Evolutionary conservation across 1,140 invertebrate species (phyloP), one percentile per base, ranked within the genome.

Genomic region (Drosophila paulistorum): DNA sequence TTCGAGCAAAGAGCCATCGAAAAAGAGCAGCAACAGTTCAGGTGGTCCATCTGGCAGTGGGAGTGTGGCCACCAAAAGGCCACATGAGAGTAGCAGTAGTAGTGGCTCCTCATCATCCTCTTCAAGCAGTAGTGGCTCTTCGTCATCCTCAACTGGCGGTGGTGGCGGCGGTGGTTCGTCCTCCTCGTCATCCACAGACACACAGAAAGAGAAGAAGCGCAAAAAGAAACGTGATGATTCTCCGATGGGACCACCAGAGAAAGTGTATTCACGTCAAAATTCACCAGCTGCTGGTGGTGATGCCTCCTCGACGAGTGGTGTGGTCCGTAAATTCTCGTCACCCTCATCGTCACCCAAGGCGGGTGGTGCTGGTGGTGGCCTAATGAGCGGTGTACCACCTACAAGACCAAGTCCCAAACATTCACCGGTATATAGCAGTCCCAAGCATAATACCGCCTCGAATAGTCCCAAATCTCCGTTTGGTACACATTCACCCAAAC

Each of bases 181-280:
- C 6, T 39, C 57, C 14, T 59, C 55, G 26, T 51, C 64, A 10
- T 76, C 77, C 0, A 66, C 35, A 1, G 68, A 95, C 95, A 93
- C 93, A n/a, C 95, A 94, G 82, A 91, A 95, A 71, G 96, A 97
- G 59, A 97, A 96, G 89, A 96, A 97, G 82, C 94, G 96, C 30
- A 96, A 96, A 75, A 93, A 95, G 63, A 96, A 96, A 69, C 95
- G 96, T 14, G 95, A 95, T 55, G 94, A 95, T 62, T 94, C 94
- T 76, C 95, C 96, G 0, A 97, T 97, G 96, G 96, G 96, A 4
- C 96, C 96, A 2, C 96, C 96, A 0, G 96, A 96, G 57, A 97
- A 97, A 92, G 93, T 96, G 0, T 91, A 90, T 51, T 91, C 90
- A 1, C 74, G 90, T 0, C 90, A 91, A 62, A 91, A 91, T 63